A percentile compares a stretch with the other conserved stretches of the same genome.
Evolutionary conservation across 2,888 invertebrate species (phyloP).

Genomic region (Polymixis lichenea): DNA sequence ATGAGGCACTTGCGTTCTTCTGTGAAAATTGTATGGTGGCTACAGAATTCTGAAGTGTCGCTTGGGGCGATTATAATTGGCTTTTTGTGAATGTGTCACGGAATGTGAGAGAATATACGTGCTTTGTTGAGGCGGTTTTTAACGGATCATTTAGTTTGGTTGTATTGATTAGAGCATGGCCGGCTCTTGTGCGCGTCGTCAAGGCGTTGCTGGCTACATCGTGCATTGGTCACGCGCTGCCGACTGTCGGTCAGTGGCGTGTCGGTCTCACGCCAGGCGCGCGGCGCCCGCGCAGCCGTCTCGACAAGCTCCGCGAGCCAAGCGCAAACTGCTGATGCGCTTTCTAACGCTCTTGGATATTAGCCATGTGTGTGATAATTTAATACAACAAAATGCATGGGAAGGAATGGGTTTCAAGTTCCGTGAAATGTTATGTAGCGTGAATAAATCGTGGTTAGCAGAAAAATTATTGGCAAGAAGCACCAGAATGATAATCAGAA

Average conservation of each 20-base stretch:
- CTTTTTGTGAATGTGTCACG: slow-evolving; percentile 34
- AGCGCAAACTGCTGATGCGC: slow-evolving; percentile 83
- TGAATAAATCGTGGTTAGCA: slow-evolving; percentile 36
- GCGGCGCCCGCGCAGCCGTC: slow-evolving; percentile 52
- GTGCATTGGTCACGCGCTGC: slow-evolving; percentile 77
- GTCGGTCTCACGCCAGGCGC: slow-evolving; percentile 73
- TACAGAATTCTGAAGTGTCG: slow-evolving; percentile 54
- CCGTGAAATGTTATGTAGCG: slow-evolving; percentile 40
- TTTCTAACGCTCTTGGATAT: slow-evolving; percentile 82
- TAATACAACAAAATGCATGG: slow-evolving; percentile 59
- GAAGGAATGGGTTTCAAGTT: slow-evolving; percentile 44
- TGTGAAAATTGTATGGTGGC: slow-evolving; percentile 70
- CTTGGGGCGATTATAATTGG: slow-evolving; percentile 32
- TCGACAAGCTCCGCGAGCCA: slow-evolving; percentile 80
- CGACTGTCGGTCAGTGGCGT: slow-evolving; percentile 87
- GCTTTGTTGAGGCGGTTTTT: slow-evolving; percentile 1
- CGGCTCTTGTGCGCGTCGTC: slow-evolving; percentile 52
- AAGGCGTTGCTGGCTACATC: slow-evolving; percentile 72
- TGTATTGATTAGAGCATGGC: slow-evolving; percentile 38
- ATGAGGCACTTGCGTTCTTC: slow-evolving; percentile 72
- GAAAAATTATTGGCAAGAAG: slow-evolving; percentile 19
- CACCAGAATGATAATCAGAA: slow-evolving; percentile 6
- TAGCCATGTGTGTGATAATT: slow-evolving; percentile 70
- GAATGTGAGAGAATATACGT: slow-evolving; percentile 8
- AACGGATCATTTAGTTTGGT: slow-evolving; percentile 25